Conservation (phyloP, 2,888 invertebrate species). For the Pseudococcus jackbeardsleyi region DNA sequence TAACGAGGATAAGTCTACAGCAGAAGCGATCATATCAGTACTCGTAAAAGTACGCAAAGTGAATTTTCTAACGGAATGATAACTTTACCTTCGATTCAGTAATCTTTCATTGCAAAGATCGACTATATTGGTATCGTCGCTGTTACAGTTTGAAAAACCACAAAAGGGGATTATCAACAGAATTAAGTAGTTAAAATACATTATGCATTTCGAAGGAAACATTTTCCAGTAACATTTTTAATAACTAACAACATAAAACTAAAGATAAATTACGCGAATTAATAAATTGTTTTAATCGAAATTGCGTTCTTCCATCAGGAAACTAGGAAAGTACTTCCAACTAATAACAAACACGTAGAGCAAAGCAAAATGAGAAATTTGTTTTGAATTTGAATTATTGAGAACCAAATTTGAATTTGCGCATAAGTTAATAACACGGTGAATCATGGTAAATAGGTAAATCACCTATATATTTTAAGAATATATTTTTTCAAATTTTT, state of each 20-base stretch:
- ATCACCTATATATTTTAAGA: neutral
- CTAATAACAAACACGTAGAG: conserved; percentile 51
- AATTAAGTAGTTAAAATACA: conserved; percentile 26
- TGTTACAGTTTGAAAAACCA: conserved; percentile 45
- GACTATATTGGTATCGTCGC: conserved; percentile 38
- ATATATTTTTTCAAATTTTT: neutral
- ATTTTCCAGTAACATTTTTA: conserved; percentile 45
- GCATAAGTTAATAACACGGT: conserved; percentile 16
- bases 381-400: neutral
- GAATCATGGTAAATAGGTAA: neutral
- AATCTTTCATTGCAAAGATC: conserved; percentile 37
- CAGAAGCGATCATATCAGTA: neutral
- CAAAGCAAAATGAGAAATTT: conserved; percentile 29
- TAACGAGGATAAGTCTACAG: conserved; percentile 83
- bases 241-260: neutral
- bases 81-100: conserved; percentile 3
- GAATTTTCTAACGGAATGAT: neutral
- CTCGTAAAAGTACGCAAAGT: neutral
- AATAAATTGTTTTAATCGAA: neutral
- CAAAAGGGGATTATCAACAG: conserved; percentile 21
- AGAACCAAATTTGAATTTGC: neutral
- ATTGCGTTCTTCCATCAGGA: neutral
- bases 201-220: neutral
- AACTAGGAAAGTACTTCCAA: conserved; percentile 41
- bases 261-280: conserved; percentile 3